These are phyloP conservation scores for Acronicta aceris DNA, from an alignment of 2,888 invertebrate species.

Conservation along the genomic window DNA sequence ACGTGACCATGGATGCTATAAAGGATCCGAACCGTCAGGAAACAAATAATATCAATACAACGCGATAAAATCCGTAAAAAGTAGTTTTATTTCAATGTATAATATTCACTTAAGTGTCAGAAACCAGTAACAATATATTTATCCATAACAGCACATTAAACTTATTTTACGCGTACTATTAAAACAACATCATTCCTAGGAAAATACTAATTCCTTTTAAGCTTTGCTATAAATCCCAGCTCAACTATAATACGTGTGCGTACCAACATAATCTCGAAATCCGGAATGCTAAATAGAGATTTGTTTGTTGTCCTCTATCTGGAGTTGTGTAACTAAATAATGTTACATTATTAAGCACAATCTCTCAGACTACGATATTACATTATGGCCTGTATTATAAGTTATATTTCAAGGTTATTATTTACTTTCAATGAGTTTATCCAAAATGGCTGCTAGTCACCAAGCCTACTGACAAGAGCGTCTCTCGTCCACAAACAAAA, in stretches of 20 bases:
- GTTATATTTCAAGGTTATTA: conserved; percentile 17
- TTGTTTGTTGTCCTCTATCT: conserved; percentile 47
- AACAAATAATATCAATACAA: too few relatives aligned
- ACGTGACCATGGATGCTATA: too few relatives aligned
- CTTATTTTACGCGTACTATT: background rate
- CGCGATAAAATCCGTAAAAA: too few relatives aligned
- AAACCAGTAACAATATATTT: too few relatives aligned
- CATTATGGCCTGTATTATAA: conserved; percentile 24
- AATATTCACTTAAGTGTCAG: too few relatives aligned
- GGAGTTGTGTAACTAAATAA: conserved; percentile 34
- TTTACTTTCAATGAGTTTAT: background rate
- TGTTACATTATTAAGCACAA: conserved; percentile 16
- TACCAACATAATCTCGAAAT: conserved; percentile 49
- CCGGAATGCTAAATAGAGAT: conserved; percentile 53
- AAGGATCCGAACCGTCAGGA: too few relatives aligned
- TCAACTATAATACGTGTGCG: conserved; percentile 37
- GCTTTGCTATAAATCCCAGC: conserved; percentile 44
- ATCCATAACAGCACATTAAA: conserved; percentile 1
- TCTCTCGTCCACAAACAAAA: too few relatives aligned
- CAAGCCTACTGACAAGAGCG: too few relatives aligned
- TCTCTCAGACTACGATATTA: conserved; percentile 17
- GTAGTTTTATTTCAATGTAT: too few relatives aligned
- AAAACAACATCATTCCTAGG: conserved; percentile 28
- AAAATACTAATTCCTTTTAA: conserved; percentile 44
- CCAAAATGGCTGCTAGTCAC: too few relatives aligned